phyloP scores from a whole-genome alignment of 2,888 invertebrate species.

The Brachycybe producta region DNA sequence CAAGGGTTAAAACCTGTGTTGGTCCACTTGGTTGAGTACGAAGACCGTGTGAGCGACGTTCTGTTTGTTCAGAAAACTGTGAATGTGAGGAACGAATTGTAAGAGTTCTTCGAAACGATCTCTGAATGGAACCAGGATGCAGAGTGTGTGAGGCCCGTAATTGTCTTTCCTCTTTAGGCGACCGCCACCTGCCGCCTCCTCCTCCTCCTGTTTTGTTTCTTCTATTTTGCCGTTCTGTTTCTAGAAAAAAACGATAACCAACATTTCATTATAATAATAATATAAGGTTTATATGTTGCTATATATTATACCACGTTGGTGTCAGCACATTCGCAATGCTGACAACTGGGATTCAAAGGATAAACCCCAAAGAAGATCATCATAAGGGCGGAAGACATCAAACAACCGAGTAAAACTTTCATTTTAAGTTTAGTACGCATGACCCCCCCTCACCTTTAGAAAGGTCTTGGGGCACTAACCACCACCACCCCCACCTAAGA shows the following conservation, averaged over 20 bases:
- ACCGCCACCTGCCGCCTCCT: background rate
- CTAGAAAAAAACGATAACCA: background rate
- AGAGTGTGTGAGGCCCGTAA: constrained; percentile 47
- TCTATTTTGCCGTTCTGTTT: background rate
- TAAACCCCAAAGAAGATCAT: constrained; percentile 7
- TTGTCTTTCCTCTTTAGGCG: background rate
- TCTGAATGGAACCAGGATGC: constrained; percentile 85
- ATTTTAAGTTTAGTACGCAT: background rate
- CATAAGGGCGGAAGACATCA: constrained; percentile 1
- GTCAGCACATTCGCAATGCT: too few species aligned
- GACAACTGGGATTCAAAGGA: background rate
- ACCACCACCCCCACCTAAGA: too few species aligned
- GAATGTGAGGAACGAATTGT: constrained; percentile 80
- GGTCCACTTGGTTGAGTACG: constrained; percentile 70
- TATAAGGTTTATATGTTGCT: too few species aligned
- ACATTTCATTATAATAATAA: too few species aligned
- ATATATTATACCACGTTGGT: too few species aligned
- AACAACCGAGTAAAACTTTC: constrained; percentile 4
- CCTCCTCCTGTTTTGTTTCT: background rate
- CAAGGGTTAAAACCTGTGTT: constrained; percentile 31
- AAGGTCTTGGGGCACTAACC: too few species aligned
- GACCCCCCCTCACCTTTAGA: too few species aligned
- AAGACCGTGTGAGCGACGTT: constrained; percentile 69
- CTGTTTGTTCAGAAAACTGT: constrained; percentile 65
- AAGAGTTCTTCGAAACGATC: constrained; percentile 93